These are phyloP conservation scores for Micromussa lordhowensis DNA, from an alignment of 92 coral and sea anemone genomes.

Conservation along the genomic window DNA sequence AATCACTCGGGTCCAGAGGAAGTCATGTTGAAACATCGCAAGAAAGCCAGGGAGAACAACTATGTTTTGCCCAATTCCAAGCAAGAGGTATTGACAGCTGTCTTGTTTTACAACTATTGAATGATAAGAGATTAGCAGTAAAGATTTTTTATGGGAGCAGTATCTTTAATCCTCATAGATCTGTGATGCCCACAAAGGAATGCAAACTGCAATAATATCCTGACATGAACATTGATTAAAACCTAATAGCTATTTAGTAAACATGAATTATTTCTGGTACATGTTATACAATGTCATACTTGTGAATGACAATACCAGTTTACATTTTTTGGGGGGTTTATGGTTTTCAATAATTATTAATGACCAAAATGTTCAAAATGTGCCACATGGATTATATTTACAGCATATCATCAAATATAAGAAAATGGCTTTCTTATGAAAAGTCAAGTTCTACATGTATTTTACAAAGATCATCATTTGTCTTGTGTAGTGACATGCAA, in stretches of 20 bases:
- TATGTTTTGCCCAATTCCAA: constrained; percentile 14
- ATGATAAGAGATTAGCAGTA: not conserved
- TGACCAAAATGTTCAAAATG: not conserved
- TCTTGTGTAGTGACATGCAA: not conserved
- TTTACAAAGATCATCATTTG: not conserved
- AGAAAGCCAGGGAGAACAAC: constrained; percentile 2
- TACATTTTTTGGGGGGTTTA: not conserved
- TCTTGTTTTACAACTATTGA: not conserved
- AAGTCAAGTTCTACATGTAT: not conserved
- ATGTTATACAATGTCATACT: too few species aligned
- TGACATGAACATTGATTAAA: not conserved
- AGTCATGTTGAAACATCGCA: constrained; percentile 47
- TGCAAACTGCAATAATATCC: not conserved
- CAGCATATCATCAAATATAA: not conserved
- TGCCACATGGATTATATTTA: not conserved
- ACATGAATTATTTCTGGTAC: not conserved
- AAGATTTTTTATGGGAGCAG: not conserved
- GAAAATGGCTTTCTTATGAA: not conserved
- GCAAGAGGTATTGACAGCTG: constrained; percentile 14
- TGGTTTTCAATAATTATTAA: not conserved
- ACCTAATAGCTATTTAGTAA: not conserved
- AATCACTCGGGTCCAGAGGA: constrained; percentile 7
- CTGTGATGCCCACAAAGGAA: not conserved
- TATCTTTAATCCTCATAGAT: not conserved
- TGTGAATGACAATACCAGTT: not conserved